Evolutionary conservation across 2,113 vertebrate genomes (phyloP).

Genomic region (Diglossa brunneiventris): DNA sequence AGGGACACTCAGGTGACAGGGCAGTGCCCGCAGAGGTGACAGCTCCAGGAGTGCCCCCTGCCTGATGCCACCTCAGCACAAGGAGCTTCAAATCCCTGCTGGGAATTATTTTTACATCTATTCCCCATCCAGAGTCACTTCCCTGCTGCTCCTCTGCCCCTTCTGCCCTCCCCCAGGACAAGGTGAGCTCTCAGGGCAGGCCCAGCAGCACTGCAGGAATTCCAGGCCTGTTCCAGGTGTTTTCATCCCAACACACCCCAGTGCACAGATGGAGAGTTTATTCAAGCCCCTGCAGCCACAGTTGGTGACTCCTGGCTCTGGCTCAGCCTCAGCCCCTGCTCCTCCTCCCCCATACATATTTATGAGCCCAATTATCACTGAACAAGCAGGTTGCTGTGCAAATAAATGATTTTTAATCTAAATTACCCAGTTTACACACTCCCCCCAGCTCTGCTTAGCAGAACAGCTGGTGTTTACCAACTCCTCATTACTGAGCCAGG

Average conservation of each 20-base stretch:
- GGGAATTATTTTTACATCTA: neutral
- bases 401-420: slow-evolving; percentile 42
- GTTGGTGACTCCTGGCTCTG: neutral
- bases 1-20: neutral
- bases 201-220: neutral
- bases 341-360: slow-evolving; percentile 14
- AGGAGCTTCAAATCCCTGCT: too few relatives aligned
- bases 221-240: neutral
- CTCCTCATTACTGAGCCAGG: neutral
- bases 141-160: neutral
- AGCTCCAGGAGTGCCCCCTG: neutral
- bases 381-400: slow-evolving; percentile 18
- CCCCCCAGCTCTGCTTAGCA: slow-evolving; percentile 17
- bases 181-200: neutral
- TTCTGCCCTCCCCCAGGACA: neutral
- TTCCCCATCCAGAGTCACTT: neutral
- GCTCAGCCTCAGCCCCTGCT: neutral
- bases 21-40: neutral
- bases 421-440: slow-evolving; percentile 26
- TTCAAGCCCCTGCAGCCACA: neutral
- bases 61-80: neutral
- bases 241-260: neutral
- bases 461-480: slow-evolving; percentile 57
- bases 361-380: slow-evolving; percentile 12
- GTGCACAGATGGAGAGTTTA: neutral